A percentile compares a stretch with the other conserved stretches of the same genome.
These are phyloP conservation scores for Ypsolopha scabrella DNA, from an alignment of 2,888 invertebrate species.

Conservation along the genomic window DNA sequence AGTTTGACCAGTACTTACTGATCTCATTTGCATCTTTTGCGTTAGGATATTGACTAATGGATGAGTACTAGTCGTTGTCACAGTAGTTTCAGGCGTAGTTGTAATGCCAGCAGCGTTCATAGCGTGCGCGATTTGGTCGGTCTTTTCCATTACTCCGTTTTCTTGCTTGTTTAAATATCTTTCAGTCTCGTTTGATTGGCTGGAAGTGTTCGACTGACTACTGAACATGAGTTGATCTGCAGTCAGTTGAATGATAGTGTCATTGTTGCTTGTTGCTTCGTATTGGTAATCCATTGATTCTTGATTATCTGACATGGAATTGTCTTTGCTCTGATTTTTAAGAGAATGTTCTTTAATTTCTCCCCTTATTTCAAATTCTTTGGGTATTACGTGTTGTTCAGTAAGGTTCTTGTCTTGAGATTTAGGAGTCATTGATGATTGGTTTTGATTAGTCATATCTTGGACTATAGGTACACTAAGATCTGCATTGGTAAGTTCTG, in stretches of 20 bases:
- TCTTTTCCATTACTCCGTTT: constrained; percentile 35
- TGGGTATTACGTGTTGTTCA: constrained; percentile 27
- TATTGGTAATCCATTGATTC: constrained; percentile 24
- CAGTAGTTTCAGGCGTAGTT: constrained; percentile 26
- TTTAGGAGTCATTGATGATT: constrained; percentile 16
- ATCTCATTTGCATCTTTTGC: constrained; percentile 54
- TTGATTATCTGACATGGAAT: constrained; percentile 5
- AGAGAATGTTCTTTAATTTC: constrained; percentile 14
- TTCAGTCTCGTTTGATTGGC: constrained; percentile 9
- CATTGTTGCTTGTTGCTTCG: constrained; percentile 15
- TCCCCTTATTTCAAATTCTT: constrained; percentile 36
- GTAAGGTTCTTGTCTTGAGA: constrained; percentile 20
- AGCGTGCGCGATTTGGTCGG: constrained; percentile 55
- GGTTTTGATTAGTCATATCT: constrained; percentile 38
- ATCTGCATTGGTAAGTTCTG: constrained; percentile 58
- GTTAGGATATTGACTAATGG: constrained; percentile 65
- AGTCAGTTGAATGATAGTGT: constrained; percentile 10
- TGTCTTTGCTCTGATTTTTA: constrained; percentile 1
- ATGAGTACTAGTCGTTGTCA: constrained; percentile 35
- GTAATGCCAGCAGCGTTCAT: constrained; percentile 60
- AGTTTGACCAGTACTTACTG: constrained; percentile 21
- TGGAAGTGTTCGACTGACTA: constrained; percentile 11
- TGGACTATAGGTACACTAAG: constrained; percentile 42
- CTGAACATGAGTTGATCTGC: not conserved
- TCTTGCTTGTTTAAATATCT: constrained; percentile 20